Base-by-base conservation (phyloP, 1,140 invertebrate genomes). In the Lepidurus arcticus region DNA sequence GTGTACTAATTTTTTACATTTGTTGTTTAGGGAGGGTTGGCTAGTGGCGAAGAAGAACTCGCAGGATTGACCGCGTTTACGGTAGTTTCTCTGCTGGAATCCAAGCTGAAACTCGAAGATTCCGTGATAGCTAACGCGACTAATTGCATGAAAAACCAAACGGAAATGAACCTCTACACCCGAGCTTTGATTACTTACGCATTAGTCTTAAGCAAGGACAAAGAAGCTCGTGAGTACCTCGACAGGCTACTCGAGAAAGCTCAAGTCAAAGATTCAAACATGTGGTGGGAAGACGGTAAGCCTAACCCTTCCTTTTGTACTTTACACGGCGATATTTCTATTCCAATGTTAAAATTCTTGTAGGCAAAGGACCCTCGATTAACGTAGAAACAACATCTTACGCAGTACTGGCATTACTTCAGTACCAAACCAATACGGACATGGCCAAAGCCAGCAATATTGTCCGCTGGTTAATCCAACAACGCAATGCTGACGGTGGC, bases 381-480 rank as follows among this genome's bases (percentile, higher is more conserved):
- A 88, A 88, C 82, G 89, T 94, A 42, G 93, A 95, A 84, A 91
- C 91, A 81, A 93, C 92, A 1, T 87, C 92, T 0, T 94, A 94
- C 82, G 90, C 88, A 4, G 82, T 94, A 42, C 83, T 94, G 47
- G 88, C 91, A 9, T 85, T 90, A 24, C 82, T 92, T 13, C 87
- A 88, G 82, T 83, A 88, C 16, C 87, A 88, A 10, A 86, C 87
- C 1, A 85, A 90, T 7, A 87, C 88, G 6, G 88, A 91, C 81
- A 87, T 90, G 78, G 83, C 87, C 24, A 84, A 86, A 24, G 85
- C 87, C 1, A 82, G 88, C 53, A 88, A 89, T 75, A 88, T 89
- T 2, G 83, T 91, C 1, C 87, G 89, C 53, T 94, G 92, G 92
- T 85, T 95, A 79, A 88, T 91, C 6, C 86, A 88, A 44, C 90